Evolutionary conservation across 2,113 vertebrate genomes (phyloP).

Genomic region (rabbit (Oryctolagus cuniculus)): DNA sequence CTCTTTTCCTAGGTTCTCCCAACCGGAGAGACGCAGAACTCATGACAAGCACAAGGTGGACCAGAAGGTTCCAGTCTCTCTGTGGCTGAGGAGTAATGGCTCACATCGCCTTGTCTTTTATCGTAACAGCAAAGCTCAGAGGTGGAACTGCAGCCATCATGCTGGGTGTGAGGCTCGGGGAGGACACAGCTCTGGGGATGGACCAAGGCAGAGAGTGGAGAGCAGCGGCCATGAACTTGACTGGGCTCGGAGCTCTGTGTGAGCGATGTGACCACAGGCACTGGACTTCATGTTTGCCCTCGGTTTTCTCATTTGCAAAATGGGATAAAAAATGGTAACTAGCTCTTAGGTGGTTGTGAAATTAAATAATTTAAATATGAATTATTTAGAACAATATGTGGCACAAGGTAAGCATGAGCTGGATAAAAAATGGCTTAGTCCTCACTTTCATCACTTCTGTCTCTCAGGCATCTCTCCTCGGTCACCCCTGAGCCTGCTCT

Average conservation of each 20-base stretch:
- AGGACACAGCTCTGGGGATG: neutral
- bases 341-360: neutral
- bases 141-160: neutral
- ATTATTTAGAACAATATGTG: neutral
- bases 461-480: neutral
- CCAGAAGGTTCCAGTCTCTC: neutral
- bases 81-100: rapidly evolving
- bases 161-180: neutral
- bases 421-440: neutral
- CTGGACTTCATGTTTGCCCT: neutral
- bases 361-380: neutral
- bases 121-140: neutral
- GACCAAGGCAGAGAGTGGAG: rapidly evolving
- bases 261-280: neutral
- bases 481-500: neutral
- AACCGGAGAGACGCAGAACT: neutral
- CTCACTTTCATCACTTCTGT: neutral
- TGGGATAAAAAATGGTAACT: no score
- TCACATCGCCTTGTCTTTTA: neutral
- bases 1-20: neutral
- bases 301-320: neutral
- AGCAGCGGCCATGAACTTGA: rapidly evolving
- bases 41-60: neutral
- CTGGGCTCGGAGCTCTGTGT: neutral
- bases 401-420: no score